Evolutionary conservation across 1,140 invertebrate genomes (phyloP), one percentile per base, ranked within the genome.

Genomic region (Drosophila albomicans): DNA sequence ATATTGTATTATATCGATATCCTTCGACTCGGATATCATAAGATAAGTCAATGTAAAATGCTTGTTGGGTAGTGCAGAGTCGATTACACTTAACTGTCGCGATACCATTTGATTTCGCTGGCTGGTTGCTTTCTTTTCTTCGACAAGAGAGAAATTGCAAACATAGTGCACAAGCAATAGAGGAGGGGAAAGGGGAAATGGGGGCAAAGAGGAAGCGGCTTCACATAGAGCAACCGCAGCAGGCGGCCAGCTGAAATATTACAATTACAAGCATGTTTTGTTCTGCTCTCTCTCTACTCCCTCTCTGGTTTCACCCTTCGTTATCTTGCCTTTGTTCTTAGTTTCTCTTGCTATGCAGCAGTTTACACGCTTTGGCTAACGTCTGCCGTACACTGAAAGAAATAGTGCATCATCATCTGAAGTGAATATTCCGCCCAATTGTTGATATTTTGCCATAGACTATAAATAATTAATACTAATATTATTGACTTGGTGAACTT

Each of bases 221-320:
- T 30, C 11, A 15, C 7, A 28, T 13, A 25, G 35, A 41, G 61
- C 32, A 51, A 51, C 35, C 15, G 20, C 49, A 58, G 41, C 25
- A 43, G 32, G 38, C 54, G 57, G 30, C 3, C 45, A 66, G 46
- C 28, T 48, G 15, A 76, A 66, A 72, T 72, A 73, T 73, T 66
- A 56, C 68, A 35, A 76, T 73, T 76, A 72, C 69, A 72, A 76
- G 57, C 68, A 41, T 69, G 72, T 58, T 74, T 71, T 70, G 73
- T 11, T 35, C 28, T 8, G 13, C 43, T 5, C 10, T 43, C 15
- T 8, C 13, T 54, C 10, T 10, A 4, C 38, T 67, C 43, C 7
- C 54, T 11, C 11, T 13, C 1, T 25, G 20, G 7, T 32, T 32
- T 32, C n/a, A 41, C 49, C 25, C 45, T 10, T 20, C 46, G 15